These are phyloP conservation scores for Pherbina coryleti DNA, from an alignment of 2,888 invertebrate species.

Conservation along the genomic window DNA sequence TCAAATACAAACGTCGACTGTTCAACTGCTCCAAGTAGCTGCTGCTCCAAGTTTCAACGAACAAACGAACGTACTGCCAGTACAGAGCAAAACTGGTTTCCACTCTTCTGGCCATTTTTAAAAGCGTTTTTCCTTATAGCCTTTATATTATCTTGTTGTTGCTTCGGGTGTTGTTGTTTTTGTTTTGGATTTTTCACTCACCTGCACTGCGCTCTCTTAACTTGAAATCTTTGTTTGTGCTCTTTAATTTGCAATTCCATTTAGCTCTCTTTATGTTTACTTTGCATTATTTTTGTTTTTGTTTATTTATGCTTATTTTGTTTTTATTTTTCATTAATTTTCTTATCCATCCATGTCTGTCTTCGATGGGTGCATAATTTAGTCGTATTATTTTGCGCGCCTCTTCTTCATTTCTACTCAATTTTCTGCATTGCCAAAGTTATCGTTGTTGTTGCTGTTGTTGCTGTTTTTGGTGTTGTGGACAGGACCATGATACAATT, in stretches of 20 bases:
- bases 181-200: not conserved
- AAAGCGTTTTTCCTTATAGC: conserved; percentile 15
- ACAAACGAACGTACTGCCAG: not conserved
- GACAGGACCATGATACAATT: too few relatives aligned
- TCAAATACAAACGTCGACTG: conserved; percentile 49
- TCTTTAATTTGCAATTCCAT: not conserved
- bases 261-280: not conserved
- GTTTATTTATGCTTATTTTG: too few relatives aligned
- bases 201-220: not conserved
- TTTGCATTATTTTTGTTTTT: not conserved
- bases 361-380: too few relatives aligned
- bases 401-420: too few relatives aligned
- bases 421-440: too few relatives aligned
- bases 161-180: not conserved
- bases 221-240: not conserved
- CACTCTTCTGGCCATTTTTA: not conserved
- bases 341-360: too few relatives aligned
- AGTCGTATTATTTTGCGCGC: too few relatives aligned
- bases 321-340: too few relatives aligned
- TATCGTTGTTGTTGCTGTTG: too few relatives aligned
- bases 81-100: conserved; percentile 7
- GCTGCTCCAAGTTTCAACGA: not conserved
- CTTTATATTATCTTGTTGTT: not conserved
- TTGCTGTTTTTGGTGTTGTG: too few relatives aligned
- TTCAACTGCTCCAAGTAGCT: not conserved